These are phyloP conservation scores for Esox masquinongy DNA, from an alignment of 2,797 vertebrate species.

Conservation along the genomic window DNA sequence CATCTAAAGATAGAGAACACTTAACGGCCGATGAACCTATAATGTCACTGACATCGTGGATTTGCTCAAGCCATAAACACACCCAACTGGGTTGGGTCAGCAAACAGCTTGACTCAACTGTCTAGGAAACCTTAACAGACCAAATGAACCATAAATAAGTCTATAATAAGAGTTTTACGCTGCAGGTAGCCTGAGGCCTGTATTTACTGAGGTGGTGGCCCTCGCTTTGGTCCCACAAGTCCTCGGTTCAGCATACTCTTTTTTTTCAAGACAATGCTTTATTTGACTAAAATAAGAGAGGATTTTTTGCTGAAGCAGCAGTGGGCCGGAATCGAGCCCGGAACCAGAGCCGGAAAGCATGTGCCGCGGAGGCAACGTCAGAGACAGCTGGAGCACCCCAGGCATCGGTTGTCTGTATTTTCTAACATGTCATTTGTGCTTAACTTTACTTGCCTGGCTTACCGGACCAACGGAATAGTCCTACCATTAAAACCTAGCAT, in stretches of 20 bases:
- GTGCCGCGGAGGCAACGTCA: no score
- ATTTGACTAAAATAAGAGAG: no score
- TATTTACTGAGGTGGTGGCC: conserved; percentile 16
- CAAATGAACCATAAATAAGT: conserved; percentile 38
- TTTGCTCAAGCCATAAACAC: conserved; percentile 29
- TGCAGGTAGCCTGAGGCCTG: neutral
- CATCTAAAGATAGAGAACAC: neutral
- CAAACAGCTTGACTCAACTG: conserved; percentile 29
- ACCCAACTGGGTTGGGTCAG: neutral
- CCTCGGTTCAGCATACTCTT: neutral
- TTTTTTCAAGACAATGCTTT: no score
- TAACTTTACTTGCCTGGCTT: neutral
- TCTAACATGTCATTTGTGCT: neutral
- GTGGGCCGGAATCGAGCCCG: no score
- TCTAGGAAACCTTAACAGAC: conserved; percentile 26
- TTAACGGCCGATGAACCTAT: neutral
- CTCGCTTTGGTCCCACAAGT: conserved; percentile 19
- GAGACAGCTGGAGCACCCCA: no score
- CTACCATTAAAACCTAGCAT: neutral
- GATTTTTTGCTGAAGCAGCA: no score
- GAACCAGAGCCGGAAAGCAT: no score
- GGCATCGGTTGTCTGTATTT: neutral
- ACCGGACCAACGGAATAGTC: neutral
- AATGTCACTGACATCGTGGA: neutral
- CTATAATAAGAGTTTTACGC: neutral